phyloP scores from a whole-genome alignment of 1,140 invertebrate species.

The Zaprionus tsacasi region DNA sequence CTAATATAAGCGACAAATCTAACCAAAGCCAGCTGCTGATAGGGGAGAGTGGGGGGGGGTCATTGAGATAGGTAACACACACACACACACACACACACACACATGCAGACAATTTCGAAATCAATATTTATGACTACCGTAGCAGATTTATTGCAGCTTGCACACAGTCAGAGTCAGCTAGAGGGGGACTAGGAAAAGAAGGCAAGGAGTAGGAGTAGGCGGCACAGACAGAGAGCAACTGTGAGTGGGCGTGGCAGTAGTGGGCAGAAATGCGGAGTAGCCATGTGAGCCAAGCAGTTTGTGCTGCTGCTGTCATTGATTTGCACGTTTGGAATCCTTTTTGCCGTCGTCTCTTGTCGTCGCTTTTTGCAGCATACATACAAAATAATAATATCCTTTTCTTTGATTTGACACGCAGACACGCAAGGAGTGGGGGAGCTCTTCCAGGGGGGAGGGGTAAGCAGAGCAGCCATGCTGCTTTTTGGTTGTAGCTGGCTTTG shows the following conservation, averaged over 20 bases:
- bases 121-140: slow-evolving; percentile 80
- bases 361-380: slow-evolving; percentile 69
- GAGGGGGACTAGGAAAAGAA: background rate
- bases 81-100: slow-evolving; percentile 13
- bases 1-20: slow-evolving; percentile 82
- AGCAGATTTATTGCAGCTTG: slow-evolving; percentile 77
- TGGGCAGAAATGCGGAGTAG: background rate
- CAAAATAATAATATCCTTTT: slow-evolving; percentile 78
- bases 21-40: slow-evolving; percentile 39
- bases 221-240: background rate
- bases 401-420: slow-evolving; percentile 57
- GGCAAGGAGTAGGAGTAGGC: too few relatives aligned
- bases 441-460: too few relatives aligned
- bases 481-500: slow-evolving; percentile 39
- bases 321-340: slow-evolving; percentile 59
- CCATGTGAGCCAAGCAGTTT: slow-evolving; percentile 22
- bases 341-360: slow-evolving; percentile 14
- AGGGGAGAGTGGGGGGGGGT: too few relatives aligned
- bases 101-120: slow-evolving; percentile 73
- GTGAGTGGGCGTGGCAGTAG: background rate
- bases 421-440: background rate
- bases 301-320: slow-evolving; percentile 61
- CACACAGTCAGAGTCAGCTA: slow-evolving; percentile 19
- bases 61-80: too few relatives aligned
- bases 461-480: slow-evolving; percentile 1